Conservation (phyloP, 2,797 vertebrate species). For the Cryptoprocta ferox region DNA sequence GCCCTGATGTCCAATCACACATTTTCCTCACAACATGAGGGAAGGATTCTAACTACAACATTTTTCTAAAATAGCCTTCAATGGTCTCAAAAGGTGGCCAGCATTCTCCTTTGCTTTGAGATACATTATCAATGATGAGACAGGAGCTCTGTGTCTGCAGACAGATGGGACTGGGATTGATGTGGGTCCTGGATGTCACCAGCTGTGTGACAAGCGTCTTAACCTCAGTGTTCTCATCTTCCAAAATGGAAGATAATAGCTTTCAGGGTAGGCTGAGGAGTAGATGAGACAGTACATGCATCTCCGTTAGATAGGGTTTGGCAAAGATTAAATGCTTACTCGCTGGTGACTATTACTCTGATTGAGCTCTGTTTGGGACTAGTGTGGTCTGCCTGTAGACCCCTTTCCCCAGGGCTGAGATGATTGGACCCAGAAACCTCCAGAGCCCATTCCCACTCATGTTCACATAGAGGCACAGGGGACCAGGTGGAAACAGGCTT, state of each 20-base stretch:
- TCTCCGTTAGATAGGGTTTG: background rate
- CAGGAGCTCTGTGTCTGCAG: background rate
- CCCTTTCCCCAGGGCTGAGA: background rate
- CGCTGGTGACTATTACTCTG: rapidly evolving
- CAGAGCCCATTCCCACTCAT: background rate
- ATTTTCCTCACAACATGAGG: background rate
- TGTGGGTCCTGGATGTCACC: background rate
- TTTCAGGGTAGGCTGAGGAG: background rate
- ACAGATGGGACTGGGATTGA: background rate
- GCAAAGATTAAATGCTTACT: background rate
- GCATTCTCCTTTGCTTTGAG: background rate
- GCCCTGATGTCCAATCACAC: background rate
- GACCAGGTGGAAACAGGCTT: background rate
- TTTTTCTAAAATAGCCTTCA: background rate
- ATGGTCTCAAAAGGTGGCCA: background rate
- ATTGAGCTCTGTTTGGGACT: background rate
- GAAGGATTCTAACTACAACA: background rate
- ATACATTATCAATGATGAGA: background rate
- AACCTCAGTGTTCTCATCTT: background rate
- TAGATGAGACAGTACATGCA: rapidly evolving
- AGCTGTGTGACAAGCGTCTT: background rate
- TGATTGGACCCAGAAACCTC: background rate
- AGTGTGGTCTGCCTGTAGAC: rapidly evolving
- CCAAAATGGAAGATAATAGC: background rate
- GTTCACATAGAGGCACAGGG: background rate